Evolutionary conservation across 1,140 invertebrate genomes (phyloP).

Genomic region (Carposina sasakii): DNA sequence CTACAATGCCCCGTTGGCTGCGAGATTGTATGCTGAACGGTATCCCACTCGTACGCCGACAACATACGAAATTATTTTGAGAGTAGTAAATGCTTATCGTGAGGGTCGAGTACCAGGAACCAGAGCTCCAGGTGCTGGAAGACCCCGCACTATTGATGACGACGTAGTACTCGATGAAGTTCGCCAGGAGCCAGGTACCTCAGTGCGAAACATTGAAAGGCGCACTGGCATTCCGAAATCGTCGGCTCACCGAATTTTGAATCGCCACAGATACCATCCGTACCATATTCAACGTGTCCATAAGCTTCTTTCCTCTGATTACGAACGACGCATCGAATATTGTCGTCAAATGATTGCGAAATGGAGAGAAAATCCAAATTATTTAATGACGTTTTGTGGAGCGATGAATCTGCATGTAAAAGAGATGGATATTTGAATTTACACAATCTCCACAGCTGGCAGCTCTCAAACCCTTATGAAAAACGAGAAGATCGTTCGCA

Average conservation of each 20-base stretch:
- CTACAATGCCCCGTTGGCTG: background rate
- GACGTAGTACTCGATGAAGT: background rate
- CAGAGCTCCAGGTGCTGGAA: background rate
- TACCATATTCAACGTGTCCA: background rate
- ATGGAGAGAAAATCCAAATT: conserved; percentile 2
- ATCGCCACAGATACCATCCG: background rate
- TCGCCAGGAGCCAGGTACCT: background rate
- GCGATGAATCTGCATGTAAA: conserved; percentile 6
- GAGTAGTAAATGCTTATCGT: background rate
- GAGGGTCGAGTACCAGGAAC: background rate
- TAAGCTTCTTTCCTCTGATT: background rate
- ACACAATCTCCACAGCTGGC: conserved; percentile 7
- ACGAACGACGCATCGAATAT: background rate
- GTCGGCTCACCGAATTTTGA: background rate
- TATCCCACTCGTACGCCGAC: background rate
- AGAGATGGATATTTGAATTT: conserved; percentile 8
- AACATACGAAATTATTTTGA: background rate
- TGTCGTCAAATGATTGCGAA: background rate
- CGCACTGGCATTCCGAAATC: background rate
- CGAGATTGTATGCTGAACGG: background rate
- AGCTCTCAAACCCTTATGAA: conserved; percentile 1
- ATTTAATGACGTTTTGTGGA: conserved; percentile 10
- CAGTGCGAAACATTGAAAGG: background rate
- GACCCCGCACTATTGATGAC: background rate
- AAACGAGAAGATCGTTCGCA: background rate